These are phyloP conservation scores for Rambutsinella grinnellia DNA, from an alignment of 2,888 invertebrate species.

Conservation along the genomic window DNA sequence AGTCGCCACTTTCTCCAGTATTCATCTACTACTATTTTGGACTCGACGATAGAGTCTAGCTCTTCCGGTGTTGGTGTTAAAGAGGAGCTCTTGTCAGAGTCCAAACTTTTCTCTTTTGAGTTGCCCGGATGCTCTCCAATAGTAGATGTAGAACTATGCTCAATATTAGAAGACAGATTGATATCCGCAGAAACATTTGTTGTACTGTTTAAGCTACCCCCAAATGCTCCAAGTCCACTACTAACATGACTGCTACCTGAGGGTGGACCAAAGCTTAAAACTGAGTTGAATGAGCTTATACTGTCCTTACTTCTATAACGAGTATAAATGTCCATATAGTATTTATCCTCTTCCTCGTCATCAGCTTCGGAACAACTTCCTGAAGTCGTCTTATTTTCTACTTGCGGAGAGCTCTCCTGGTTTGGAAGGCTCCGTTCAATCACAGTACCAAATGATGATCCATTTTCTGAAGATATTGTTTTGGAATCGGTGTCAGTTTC, in stretches of 20 bases:
- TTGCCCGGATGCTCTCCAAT: slow-evolving; percentile 9
- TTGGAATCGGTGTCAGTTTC: slow-evolving; percentile 30
- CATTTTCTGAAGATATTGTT: slow-evolving; percentile 25
- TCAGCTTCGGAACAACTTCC: neutral
- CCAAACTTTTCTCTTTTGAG: slow-evolving; percentile 14
- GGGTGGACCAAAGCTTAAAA: slow-evolving; percentile 67
- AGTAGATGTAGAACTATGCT: too few relatives aligned
- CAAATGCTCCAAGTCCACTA: too few relatives aligned
- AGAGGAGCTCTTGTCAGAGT: neutral
- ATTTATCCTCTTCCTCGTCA: slow-evolving; percentile 21
- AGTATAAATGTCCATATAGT: slow-evolving; percentile 51
- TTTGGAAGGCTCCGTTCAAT: slow-evolving; percentile 12
- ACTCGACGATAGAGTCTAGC: slow-evolving; percentile 55
- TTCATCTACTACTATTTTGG: slow-evolving; percentile 25
- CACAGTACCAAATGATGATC: slow-evolving; percentile 22
- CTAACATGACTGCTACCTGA: slow-evolving; percentile 64
- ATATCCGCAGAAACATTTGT: too few relatives aligned
- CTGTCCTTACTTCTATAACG: slow-evolving; percentile 32
- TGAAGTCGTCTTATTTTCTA: neutral
- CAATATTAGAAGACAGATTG: too few relatives aligned
- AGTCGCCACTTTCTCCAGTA: slow-evolving; percentile 46
- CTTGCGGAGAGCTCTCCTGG: neutral
- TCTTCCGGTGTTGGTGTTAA: slow-evolving; percentile 53
- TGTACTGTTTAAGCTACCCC: too few relatives aligned
- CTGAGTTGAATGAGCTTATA: slow-evolving; percentile 21